Evolutionary conservation across 2,797 vertebrate species (phyloP).

Genomic region (Spondyliosoma cantharus): DNA sequence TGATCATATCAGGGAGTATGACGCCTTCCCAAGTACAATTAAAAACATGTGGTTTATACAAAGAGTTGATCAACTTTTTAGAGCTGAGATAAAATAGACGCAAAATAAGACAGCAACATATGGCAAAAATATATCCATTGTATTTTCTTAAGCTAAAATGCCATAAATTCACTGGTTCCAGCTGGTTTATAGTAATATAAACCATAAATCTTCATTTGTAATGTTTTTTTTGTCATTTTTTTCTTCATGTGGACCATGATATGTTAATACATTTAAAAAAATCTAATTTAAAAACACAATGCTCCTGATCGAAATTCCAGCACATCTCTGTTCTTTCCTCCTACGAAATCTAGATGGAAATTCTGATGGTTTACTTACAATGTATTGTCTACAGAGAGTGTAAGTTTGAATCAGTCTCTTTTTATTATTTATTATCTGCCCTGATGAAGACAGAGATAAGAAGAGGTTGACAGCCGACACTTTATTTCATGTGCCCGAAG

Average conservation of each 20-base stretch:
- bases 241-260: background rate
- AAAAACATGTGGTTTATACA: background rate
- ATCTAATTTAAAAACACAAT: background rate
- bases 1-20: background rate
- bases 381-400: background rate
- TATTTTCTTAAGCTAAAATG: background rate
- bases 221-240: no score
- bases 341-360: background rate
- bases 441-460: background rate
- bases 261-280: background rate
- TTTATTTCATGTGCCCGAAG: constrained; percentile 10
- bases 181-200: background rate
- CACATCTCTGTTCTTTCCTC: background rate
- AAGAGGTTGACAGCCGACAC: constrained; percentile 7
- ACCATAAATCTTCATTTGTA: no score
- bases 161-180: background rate
- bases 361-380: background rate
- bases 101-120: background rate
- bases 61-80: background rate
- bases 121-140: background rate
- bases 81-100: background rate
- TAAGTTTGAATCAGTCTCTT: background rate
- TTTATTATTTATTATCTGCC: background rate
- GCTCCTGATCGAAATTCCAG: no score
- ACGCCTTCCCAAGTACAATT: background rate